phyloP scores from a whole-genome alignment of 2,113 vertebrate species.

The Hypomesus transpacificus region DNA sequence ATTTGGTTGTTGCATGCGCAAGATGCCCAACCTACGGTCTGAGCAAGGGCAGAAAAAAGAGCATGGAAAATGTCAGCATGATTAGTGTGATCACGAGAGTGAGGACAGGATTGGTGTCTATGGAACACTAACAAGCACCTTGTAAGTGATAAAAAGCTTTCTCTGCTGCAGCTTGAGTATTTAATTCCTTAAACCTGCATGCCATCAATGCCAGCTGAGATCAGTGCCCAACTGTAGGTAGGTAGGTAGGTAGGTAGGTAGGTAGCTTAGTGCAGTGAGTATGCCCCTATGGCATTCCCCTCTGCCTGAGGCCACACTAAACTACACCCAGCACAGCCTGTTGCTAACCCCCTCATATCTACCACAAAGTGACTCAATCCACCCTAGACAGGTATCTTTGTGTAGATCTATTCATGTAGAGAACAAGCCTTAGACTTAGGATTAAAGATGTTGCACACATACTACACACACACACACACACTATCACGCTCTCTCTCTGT shows the following conservation, averaged over 20 bases:
- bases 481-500: background rate
- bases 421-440: conserved; percentile 11
- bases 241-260: conserved; percentile 22
- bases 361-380: conserved; percentile 42
- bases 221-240: background rate
- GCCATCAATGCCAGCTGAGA: conserved; percentile 8
- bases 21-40: background rate
- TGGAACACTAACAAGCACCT: conserved; percentile 3
- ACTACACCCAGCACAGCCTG: conserved; percentile 15
- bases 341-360: conserved; percentile 37
- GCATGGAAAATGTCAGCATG: too few relatives aligned
- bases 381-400: conserved; percentile 38
- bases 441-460: background rate
- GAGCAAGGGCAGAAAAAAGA: background rate
- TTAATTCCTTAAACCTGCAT: conserved; percentile 36
- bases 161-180: background rate
- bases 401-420: conserved; percentile 35
- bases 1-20: background rate
- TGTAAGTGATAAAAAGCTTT: conserved; percentile 18
- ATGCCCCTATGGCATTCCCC: conserved; percentile 52
- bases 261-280: conserved; percentile 43
- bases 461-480: background rate
- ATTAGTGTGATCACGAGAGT: too few relatives aligned
- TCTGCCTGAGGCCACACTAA: conserved; percentile 42
- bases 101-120: too few relatives aligned